Conservation (phyloP, 2,797 vertebrate genomes). For the Cottoperca gobio region DNA sequence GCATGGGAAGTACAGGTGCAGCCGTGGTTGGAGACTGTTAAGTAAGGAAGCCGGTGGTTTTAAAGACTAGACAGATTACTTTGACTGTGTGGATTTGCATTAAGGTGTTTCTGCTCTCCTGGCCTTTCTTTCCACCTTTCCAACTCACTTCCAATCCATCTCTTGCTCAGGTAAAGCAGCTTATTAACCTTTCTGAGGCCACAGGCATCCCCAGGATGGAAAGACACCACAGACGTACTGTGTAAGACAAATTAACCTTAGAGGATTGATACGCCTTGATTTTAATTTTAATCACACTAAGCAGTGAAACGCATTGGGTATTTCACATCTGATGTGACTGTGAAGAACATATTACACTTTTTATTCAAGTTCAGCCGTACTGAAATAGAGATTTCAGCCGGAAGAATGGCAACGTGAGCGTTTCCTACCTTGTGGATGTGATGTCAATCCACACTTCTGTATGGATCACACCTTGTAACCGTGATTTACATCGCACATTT, state of each 20-base stretch:
- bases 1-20: constrained; percentile 46
- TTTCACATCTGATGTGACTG: constrained; percentile 60
- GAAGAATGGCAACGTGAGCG: constrained; percentile 23
- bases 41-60: constrained; percentile 54
- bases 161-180: constrained; percentile 73
- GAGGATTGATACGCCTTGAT: constrained; percentile 76
- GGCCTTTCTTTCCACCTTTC: constrained; percentile 65
- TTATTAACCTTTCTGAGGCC: constrained; percentile 85
- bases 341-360: constrained; percentile 62
- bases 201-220: constrained; percentile 71
- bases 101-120: constrained; percentile 64
- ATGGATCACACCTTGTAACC: not conserved
- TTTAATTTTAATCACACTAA: constrained; percentile 79
- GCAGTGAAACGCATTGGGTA: constrained; percentile 55
- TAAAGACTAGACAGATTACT: constrained; percentile 71
- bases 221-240: constrained; percentile 59
- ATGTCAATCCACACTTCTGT: not conserved
- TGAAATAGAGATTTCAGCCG: constrained; percentile 58
- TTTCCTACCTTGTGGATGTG: not conserved
- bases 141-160: constrained; percentile 57
- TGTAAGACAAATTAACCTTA: constrained; percentile 81
- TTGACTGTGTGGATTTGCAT: constrained; percentile 73
- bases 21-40: constrained; percentile 50
- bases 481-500: constrained; percentile 3
- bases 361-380: constrained; percentile 54